Evolutionary conservation across 2,797 vertebrate species (phyloP), one percentile per base, ranked within the genome.

Genomic region (Myotis vivesi): DNA sequence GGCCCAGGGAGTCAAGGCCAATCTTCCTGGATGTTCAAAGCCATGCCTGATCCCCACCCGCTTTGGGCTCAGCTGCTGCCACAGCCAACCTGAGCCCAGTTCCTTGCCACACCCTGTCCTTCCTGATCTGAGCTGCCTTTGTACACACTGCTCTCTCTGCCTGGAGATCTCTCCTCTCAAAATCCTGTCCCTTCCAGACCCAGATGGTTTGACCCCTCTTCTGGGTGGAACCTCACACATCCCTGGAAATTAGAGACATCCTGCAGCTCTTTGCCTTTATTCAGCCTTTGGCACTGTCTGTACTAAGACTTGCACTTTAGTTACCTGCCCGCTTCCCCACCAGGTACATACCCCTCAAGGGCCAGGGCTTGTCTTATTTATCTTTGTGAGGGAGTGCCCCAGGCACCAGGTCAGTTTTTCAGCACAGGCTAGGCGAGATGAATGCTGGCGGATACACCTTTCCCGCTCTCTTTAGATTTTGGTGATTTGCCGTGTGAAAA

Each of bases 281-380:
- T 88, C 11, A 41, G 53, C 6, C 46, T 53, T 77, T 30, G 87
- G 44, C 3, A 28, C n/a, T 62, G 91, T 57, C 41, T 6, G 1
- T 23, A 22, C 30, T 16, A 9, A 89, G 73, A n/a, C 5, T 77
- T 46, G 1, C 41, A 25, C 55, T 91, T 92, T 41, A 66, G 62
- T 62, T 87, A 89, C 90, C 72, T 81, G 90, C 57, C 59, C 84
- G 57, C 71, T 16, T 33, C 38, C 55, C 66, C 4, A 88, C 62
- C 66, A 82, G 72, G 66, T 89, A 69, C 59, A 87, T 16, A 89
- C 55, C 68, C 82, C 55, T 93, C 90, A 59, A 90, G 73, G 82
- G 55, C 68, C 64, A 89, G 69, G 71, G 28, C 51, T 89, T 81
- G 81, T 72, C 53, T 85, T 92, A 89, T 53, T 91, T 81, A 71